Percentiles rank a stretch among this genome's conserved stretches.
phyloP scores from a whole-genome alignment of 2,888 invertebrate genomes.

The Chymomyza amoena region DNA sequence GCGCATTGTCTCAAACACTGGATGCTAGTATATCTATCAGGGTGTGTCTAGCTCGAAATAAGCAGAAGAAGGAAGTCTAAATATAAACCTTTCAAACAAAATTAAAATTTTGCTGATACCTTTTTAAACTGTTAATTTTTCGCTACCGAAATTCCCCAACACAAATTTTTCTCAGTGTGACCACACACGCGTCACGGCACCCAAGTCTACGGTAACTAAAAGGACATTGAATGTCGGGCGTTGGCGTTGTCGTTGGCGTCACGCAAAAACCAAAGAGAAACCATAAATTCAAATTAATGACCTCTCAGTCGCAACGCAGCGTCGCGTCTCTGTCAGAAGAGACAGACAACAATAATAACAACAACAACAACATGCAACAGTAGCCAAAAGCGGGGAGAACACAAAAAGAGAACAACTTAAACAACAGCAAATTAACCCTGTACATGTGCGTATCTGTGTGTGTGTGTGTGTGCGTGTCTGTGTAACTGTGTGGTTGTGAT shows the following conservation, averaged over 20 bases:
- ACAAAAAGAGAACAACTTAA: slow-evolving; percentile 25
- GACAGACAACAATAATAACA: slow-evolving; percentile 16
- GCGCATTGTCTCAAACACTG: no score
- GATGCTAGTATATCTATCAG: no score
- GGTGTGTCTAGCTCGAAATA: no score
- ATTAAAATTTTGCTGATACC: no score
- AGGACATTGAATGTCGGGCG: slow-evolving; percentile 62
- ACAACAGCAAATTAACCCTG: slow-evolving; percentile 9
- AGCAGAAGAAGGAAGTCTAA: no score
- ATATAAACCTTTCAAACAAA: no score
- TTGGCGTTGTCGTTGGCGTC: slow-evolving; percentile 57
- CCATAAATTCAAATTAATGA: slow-evolving; percentile 77
- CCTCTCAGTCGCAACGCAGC: slow-evolving; percentile 44
- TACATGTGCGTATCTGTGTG: background rate
- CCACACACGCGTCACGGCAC: slow-evolving; percentile 7
- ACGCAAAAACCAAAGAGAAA: slow-evolving; percentile 69
- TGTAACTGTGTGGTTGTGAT: slow-evolving; percentile 40
- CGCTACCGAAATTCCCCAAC: no score
- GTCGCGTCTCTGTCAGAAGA: slow-evolving; percentile 31
- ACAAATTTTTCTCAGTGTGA: slow-evolving; percentile 20
- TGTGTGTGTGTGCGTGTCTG: no score
- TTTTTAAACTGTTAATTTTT: no score
- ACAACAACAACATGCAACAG: slow-evolving; percentile 21
- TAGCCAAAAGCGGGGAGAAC: slow-evolving; percentile 45
- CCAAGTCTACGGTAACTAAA: slow-evolving; percentile 40